phyloP scores from a whole-genome alignment of 2,888 invertebrate species.

The Gonocerus acuteangulatus region DNA sequence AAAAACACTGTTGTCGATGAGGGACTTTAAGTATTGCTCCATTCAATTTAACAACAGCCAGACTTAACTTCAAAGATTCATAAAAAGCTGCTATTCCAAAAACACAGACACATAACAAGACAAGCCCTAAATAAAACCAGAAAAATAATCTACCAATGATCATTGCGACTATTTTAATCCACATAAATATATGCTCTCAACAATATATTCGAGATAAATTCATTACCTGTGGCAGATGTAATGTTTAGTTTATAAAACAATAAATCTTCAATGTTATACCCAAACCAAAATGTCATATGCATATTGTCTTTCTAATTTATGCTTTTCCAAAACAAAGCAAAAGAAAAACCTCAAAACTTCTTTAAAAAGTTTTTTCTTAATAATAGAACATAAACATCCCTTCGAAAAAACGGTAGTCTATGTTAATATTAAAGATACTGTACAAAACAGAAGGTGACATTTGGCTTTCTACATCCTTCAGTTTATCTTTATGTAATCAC shows the following conservation, averaged over 20 bases:
- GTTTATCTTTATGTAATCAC: no score
- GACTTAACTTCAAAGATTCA: constrained; percentile 20
- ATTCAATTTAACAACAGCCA: constrained; percentile 24
- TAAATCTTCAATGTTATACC: constrained; percentile 16
- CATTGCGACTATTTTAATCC: no score
- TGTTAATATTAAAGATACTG: no score
- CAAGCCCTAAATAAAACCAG: constrained; percentile 5
- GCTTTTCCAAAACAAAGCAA: no score
- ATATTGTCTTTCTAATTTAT: no score
- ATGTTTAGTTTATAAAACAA: constrained; percentile 22
- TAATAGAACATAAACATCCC: no score
- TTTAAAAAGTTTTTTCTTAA: no score
- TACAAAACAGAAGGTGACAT: no score
- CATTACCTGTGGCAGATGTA: constrained; percentile 18
- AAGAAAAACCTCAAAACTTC: not conserved
- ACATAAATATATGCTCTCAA: no score
- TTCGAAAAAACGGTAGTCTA: no score
- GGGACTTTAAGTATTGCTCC: constrained; percentile 1
- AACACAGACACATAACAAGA: constrained; percentile 3
- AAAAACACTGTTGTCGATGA: constrained; percentile 19
- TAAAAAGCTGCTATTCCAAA: constrained; percentile 4
- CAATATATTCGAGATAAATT: no score
- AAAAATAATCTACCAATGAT: not conserved
- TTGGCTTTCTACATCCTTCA: no score
- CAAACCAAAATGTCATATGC: constrained; percentile 29